Base-by-base conservation (phyloP, 1,140 invertebrate genomes). In the Rhynchophorus ferrugineus region DNA sequence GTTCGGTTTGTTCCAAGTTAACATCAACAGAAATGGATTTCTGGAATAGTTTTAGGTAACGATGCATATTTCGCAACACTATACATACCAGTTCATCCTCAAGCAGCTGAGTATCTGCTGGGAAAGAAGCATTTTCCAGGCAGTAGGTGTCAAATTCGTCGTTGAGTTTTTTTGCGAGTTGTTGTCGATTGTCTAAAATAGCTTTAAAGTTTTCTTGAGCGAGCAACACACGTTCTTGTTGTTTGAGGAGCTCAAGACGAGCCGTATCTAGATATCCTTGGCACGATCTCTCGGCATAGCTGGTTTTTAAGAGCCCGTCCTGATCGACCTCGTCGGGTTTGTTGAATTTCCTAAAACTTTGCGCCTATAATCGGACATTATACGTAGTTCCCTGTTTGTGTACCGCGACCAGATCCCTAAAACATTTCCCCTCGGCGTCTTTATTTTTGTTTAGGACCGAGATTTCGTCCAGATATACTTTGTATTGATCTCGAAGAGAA, bases 201-300 rank as follows among this genome's bases (percentile, higher is more conserved):
- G 60, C 34, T 44, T 57, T 59, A 6, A 66, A 54, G 33, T 60
- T 58, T 9, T 59, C 54, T 44, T 63, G 64, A 9, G 45, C n/a
- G 19, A 22, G 57, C 13, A 66, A 49, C 18, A 59, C 36, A 9
- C 33, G 54, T 50, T 66, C 64, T 46, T 66, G 60, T 39, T 66
- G 62, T 20, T 59, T 44, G 8, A 59, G 8, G 6, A 62, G 17
- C 2, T 49, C 17, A 6, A 11, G 6, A 22, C 56, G 38, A 2
- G 49, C 45, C 13, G 50, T 29, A 2, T 52, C 43, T 9, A 61
- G 17, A 7, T 48, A 53, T 16, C 55, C 54, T 16, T 54, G 17
- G 20, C 61, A 60, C 34, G 43, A 41, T 22, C 29, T 51, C 57
- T 61, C 57, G 19, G 42, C 44, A 11, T 42, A 37, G 29, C 18